Conservation (phyloP, 2,888 invertebrate genomes). For the Pterobdella sp. region DNA sequence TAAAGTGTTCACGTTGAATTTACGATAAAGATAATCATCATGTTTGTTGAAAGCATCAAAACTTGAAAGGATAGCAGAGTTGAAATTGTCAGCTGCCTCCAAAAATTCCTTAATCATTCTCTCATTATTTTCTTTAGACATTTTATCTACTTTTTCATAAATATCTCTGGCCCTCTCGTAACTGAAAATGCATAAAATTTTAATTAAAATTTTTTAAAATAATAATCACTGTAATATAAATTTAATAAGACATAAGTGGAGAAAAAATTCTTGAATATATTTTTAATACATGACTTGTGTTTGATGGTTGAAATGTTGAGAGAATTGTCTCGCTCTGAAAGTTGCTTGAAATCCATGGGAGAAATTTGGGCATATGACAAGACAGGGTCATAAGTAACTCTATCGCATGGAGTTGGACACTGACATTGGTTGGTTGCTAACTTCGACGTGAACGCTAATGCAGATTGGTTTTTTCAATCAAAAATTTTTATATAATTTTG, state of each 20-base stretch:
- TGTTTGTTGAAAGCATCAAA: neutral
- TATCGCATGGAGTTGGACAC: constrained; percentile 33
- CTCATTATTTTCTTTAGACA: neutral
- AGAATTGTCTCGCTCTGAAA: neutral
- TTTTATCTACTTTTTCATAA: constrained; percentile 12
- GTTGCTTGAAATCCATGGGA: constrained; percentile 29
- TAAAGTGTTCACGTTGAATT: neutral
- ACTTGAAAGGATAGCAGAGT: neutral
- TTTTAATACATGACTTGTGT: neutral
- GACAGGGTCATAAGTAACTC: constrained; percentile 32
- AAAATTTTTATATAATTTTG: too few relatives aligned
- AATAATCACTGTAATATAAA: neutral
- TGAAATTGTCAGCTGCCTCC: neutral
- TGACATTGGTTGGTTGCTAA: constrained; percentile 21
- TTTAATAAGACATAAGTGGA: too few relatives aligned
- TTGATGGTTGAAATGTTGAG: neutral
- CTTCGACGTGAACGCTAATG: constrained; percentile 5
- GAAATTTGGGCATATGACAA: constrained; percentile 37
- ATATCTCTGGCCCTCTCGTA: constrained; percentile 23
- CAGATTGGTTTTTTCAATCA: neutral
- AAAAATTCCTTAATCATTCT: neutral
- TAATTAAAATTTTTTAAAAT: neutral
- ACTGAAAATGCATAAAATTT: neutral
- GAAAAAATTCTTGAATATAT: neutral
- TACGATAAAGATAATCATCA: neutral